Base-by-base conservation (phyloP, 2,797 vertebrate genomes). In the Mormyrus hasselquistii region DNA sequence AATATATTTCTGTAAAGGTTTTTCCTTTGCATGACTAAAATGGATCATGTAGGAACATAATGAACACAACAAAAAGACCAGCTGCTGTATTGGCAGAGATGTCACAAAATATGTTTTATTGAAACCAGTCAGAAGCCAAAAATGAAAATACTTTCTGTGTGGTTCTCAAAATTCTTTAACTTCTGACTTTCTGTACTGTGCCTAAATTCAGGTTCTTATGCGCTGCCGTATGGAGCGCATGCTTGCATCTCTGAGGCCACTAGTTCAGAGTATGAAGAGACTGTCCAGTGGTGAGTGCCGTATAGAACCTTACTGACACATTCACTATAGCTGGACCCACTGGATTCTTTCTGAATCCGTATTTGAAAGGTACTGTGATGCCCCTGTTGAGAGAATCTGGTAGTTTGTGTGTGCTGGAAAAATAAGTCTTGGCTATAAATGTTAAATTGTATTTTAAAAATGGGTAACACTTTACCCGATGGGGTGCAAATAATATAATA, bases 171-270 rank as follows among this genome's bases (percentile, higher is more conserved):
- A 76, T 38, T 76, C 14, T 79, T 41, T 16, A 34, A 73, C 34
- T 34, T 62, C 9, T 65, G 5, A 65, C 59, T 65, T 65, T 65
- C 14, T 44, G 38, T n/a, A n/a, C 73, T 79, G 34, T 44, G 73
- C 10, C 16, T 79, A 44, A 50, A 88, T 91, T 59, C 90, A 97
- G 96, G 92, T 96, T 0, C 91, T 95, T 91, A 93, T 95, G 57
- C 94, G 87, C 9, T 92, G 93, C 86, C 96, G 95, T 25, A 91
- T 95, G 93, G 92, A 93, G 6, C 91, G 89, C 4, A 95, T 94
- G 86, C 93, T 95, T 69, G 83, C 57, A 47, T 90, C 73, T 82
- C 79, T 96, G 88, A 94, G 91, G 91, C 90, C 92, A 22, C 87
- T 92, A 79, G 57, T 90, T 29, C 90, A 82, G 22, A 53, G 38